Percentiles rank a stretch among this genome's conserved stretches.
Evolutionary conservation across 2,797 vertebrate species (phyloP).

Genomic region (Cichlasoma orientale): DNA sequence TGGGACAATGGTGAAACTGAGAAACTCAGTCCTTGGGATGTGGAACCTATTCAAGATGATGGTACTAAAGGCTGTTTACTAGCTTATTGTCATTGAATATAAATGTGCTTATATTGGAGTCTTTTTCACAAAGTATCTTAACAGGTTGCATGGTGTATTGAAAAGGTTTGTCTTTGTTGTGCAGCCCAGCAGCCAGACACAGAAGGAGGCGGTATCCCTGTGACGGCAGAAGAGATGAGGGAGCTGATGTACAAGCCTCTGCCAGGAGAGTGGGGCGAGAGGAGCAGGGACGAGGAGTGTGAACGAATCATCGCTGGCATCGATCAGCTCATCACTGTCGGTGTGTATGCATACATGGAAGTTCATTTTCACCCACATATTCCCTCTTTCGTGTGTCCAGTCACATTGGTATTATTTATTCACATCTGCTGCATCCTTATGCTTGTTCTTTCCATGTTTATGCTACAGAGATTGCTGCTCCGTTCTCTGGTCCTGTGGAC

Average conservation of each 20-base stretch:
- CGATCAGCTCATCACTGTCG: conserved; percentile 89
- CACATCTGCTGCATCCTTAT: not conserved
- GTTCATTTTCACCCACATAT: not conserved
- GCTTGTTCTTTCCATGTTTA: not conserved
- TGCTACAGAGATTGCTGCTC: conserved; percentile 88
- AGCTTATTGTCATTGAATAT: not conserved
- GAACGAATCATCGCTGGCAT: conserved; percentile 89
- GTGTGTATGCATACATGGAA: conserved; percentile 71
- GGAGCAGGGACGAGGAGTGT: conserved; percentile 87
- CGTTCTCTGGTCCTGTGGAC: conserved; percentile 95
- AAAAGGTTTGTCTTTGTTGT: conserved; percentile 10
- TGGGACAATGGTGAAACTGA: conserved; percentile 98
- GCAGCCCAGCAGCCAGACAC: conserved; percentile 89
- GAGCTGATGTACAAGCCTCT: conserved; percentile 92
- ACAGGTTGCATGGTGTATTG: not conserved
- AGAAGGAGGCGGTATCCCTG: conserved; percentile 88
- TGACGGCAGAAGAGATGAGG: conserved; percentile 89
- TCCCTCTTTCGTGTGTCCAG: not conserved
- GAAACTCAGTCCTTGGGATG: conserved; percentile 97
- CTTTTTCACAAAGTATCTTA: not conserved
- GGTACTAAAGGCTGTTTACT: conserved; percentile 75
- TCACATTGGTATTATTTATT: not conserved
- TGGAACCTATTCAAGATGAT: conserved; percentile 93
- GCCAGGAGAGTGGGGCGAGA: conserved; percentile 90
- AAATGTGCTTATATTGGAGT: not conserved